Evolutionary conservation across 2,113 vertebrate genomes (phyloP).

Genomic region (Sturnus vulgaris): DNA sequence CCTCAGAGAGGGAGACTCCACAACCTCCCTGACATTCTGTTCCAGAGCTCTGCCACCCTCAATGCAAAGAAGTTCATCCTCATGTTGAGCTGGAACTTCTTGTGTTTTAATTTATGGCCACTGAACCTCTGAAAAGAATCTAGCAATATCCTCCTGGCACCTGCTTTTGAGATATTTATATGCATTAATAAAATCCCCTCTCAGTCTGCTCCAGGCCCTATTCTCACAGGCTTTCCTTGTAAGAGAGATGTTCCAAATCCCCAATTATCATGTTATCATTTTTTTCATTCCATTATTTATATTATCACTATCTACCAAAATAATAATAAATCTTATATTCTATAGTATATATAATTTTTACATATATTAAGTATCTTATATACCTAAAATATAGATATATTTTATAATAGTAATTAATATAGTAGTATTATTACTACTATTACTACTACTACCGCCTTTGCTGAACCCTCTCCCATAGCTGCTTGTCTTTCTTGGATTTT

Average conservation of each 20-base stretch:
- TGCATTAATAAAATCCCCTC: not conserved
- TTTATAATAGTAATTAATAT: not conserved
- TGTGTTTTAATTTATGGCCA: not conserved
- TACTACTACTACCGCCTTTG: not conserved
- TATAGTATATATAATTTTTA: not conserved
- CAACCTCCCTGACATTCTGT: not conserved
- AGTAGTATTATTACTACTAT: too few species aligned
- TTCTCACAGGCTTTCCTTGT: not conserved
- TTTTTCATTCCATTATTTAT: not conserved
- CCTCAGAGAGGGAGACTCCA: not conserved
- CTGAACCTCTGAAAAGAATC: not conserved
- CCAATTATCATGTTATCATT: not conserved
- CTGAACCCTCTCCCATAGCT: not conserved
- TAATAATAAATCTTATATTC: not conserved
- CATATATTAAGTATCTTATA: not conserved
- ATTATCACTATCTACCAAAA: too few species aligned
- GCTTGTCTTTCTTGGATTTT: not conserved
- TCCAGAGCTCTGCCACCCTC: not conserved
- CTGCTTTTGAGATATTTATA: not conserved
- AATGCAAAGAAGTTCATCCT: not conserved
- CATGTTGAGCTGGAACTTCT: not conserved
- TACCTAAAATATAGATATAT: not conserved
- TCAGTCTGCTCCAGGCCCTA: fast-evolving
- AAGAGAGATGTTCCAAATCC: not conserved
- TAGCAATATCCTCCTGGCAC: not conserved